Conservation (phyloP, 2,888 invertebrate species). For the Drosophila subsilvestris region DNA sequence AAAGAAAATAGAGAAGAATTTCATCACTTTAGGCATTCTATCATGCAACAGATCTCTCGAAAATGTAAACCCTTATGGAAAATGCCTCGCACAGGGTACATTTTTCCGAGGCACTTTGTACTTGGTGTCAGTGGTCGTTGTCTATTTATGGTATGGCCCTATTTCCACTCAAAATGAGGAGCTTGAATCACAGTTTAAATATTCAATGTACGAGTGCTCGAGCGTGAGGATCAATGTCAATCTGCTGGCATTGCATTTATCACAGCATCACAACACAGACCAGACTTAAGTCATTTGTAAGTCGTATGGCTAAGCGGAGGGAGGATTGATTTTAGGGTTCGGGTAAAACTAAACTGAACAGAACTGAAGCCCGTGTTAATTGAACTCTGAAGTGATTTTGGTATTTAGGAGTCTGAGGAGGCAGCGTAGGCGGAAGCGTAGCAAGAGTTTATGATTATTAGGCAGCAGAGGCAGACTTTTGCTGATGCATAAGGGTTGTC, state of each 20-base stretch:
- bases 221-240: no score
- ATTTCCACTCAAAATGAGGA: no score
- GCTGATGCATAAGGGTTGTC: slow-evolving; percentile 74
- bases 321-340: no score
- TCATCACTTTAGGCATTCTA: slow-evolving; percentile 6
- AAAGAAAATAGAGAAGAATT: slow-evolving; percentile 16
- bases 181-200: no score
- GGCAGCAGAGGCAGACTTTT: not conserved
- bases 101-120: no score
- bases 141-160: not conserved
- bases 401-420: not conserved
- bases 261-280: no score
- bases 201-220: no score
- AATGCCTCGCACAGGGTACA: not conserved
- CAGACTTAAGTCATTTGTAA: not conserved
- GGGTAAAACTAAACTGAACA: not conserved
- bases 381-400: not conserved
- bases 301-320: not conserved
- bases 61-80: not conserved
- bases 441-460: not conserved
- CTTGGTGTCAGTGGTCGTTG: no score
- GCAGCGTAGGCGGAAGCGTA: not conserved
- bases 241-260: no score
- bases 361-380: not conserved
- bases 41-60: not conserved